phyloP scores from a whole-genome alignment of 2,888 invertebrate species.

The Melolontha melolontha region DNA sequence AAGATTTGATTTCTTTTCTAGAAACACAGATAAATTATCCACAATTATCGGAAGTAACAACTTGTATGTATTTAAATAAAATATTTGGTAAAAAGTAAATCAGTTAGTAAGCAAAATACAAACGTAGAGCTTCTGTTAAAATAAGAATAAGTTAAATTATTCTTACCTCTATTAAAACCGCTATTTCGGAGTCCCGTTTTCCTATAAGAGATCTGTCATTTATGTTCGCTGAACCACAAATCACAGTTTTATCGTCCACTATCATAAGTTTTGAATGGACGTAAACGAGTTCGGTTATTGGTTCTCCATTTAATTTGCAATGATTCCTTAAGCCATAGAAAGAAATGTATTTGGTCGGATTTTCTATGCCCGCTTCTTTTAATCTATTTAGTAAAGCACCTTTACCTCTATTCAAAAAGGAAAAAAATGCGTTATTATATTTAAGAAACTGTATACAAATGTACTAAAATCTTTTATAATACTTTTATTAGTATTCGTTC shows the following conservation, averaged over 20 bases:
- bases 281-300: constrained; percentile 94
- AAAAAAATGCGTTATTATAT: constrained; percentile 26
- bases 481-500: too few species aligned
- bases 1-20: too few species aligned
- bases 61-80: too few species aligned
- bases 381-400: constrained; percentile 86
- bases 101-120: too few species aligned
- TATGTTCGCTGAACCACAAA: constrained; percentile 98
- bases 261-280: constrained; percentile 98
- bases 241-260: constrained; percentile 89
- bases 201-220: constrained; percentile 97
- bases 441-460: neutral
- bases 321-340: constrained; percentile 92
- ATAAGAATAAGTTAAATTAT: constrained; percentile 9
- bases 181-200: constrained; percentile 94
- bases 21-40: too few species aligned
- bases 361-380: constrained; percentile 79
- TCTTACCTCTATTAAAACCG: constrained; percentile 84
- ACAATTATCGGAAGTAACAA: too few species aligned
- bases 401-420: constrained; percentile 74
- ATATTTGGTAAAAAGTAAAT: too few species aligned
- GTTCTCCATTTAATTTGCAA: constrained; percentile 80
- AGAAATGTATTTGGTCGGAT: constrained; percentile 88
- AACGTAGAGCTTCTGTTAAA: too few species aligned
- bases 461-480: too few species aligned